Conservation (phyloP, 2,113 vertebrate genomes). For the Oreotrochilus melanogaster region DNA sequence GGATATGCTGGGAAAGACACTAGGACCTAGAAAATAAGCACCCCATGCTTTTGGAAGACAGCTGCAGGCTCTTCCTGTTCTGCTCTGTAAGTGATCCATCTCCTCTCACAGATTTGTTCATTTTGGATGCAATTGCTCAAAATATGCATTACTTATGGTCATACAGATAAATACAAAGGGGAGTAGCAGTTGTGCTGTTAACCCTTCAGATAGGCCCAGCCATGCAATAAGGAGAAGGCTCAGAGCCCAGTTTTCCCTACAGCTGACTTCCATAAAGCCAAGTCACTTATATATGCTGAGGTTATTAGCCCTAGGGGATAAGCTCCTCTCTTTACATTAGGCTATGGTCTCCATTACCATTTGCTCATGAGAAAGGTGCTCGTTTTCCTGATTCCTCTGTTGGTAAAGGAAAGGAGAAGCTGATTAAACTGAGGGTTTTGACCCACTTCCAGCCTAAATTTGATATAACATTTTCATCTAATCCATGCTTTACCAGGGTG, state of each 20-base stretch:
- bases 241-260: not conserved
- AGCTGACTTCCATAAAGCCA: not conserved
- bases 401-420: not conserved
- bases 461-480: not conserved
- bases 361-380: not conserved
- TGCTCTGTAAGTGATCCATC: slow-evolving; percentile 54
- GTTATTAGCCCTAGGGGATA: not conserved
- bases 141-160: slow-evolving; percentile 54
- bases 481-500: not conserved
- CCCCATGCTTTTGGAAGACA: slow-evolving; percentile 50
- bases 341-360: not conserved
- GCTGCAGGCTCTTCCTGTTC: slow-evolving; percentile 66
- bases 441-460: not conserved
- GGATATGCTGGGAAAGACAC: not conserved
- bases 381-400: not conserved
- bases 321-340: not conserved
- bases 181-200: slow-evolving; percentile 34
- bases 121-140: slow-evolving; percentile 54
- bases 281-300: not conserved
- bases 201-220: not conserved
- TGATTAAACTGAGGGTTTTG: not conserved
- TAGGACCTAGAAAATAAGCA: slow-evolving; percentile 57
- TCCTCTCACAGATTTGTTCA: slow-evolving; percentile 49
- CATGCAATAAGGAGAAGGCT: not conserved
- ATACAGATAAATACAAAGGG: slow-evolving; percentile 30